These are phyloP conservation scores for Penaeus chinensis DNA, from an alignment of 1,140 invertebrate genomes.

Conservation along the genomic window DNA sequence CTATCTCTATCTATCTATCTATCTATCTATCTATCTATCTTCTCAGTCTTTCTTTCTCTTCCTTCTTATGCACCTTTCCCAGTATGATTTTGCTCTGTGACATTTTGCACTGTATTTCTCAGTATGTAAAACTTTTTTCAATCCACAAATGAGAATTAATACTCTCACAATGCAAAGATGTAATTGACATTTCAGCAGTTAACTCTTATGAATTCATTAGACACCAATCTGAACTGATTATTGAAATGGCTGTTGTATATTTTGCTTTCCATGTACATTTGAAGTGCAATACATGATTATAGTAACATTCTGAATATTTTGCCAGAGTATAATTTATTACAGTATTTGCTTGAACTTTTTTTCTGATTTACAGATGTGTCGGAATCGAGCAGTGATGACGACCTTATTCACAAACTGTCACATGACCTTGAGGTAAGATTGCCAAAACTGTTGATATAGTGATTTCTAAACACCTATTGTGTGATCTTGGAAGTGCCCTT, in stretches of 20 bases:
- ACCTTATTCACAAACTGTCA: conserved; percentile 52
- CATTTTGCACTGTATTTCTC: too few species aligned
- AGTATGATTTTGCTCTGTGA: background rate
- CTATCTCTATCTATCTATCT: background rate
- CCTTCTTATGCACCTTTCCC: background rate
- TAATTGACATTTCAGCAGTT: too few species aligned
- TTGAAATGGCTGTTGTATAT: too few species aligned
- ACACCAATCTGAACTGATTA: too few species aligned
- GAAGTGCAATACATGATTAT: too few species aligned
- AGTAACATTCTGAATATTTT: too few species aligned
- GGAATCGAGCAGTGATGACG: conserved; percentile 53
- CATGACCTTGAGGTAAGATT: conserved; percentile 42
- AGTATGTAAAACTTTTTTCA: background rate
- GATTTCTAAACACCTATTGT: background rate
- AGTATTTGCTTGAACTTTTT: background rate
- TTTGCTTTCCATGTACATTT: too few species aligned
- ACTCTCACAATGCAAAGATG: background rate
- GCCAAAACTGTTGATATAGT: background rate
- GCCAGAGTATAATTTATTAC: too few species aligned
- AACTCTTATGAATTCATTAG: too few species aligned
- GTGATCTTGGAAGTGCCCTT: too few species aligned
- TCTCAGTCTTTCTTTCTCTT: conserved; percentile 1
- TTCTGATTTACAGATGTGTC: conserved; percentile 48
- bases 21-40: background rate
- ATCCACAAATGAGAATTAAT: background rate